phyloP scores from a whole-genome alignment of 2,797 vertebrate genomes.

The Chaunax sp. region DNA sequence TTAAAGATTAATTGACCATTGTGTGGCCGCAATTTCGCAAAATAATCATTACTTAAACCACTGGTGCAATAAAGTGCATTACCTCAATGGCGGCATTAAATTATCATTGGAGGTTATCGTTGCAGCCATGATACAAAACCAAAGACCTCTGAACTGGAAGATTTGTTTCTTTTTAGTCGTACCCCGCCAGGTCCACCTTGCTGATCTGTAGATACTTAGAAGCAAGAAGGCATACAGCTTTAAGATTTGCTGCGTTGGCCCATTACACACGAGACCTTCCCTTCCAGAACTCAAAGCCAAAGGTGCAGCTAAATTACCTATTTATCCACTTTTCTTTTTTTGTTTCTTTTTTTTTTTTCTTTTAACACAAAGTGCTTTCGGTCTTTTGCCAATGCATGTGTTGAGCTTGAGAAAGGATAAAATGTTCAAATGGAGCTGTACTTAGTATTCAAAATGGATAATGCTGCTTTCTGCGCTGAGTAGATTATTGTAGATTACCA shows the following conservation, averaged over 20 bases:
- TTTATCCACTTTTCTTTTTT: slow-evolving; percentile 69
- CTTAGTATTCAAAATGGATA: slow-evolving; percentile 69
- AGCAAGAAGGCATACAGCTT: slow-evolving; percentile 41
- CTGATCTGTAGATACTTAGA: slow-evolving; percentile 51
- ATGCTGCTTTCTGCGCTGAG: slow-evolving; percentile 63
- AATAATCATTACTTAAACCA: slow-evolving; percentile 86
- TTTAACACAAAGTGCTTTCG: slow-evolving; percentile 59
- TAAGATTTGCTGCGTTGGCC: slow-evolving; percentile 55
- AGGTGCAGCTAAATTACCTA: slow-evolving; percentile 68
- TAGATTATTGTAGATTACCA: slow-evolving; percentile 75
- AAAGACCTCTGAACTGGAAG: slow-evolving; percentile 72
- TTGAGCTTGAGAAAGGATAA: slow-evolving; percentile 61
- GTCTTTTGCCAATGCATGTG: slow-evolving; percentile 43
- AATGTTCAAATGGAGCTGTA: slow-evolving; percentile 63
- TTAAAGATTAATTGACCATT: slow-evolving; percentile 86
- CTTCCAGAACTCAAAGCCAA: slow-evolving; percentile 42
- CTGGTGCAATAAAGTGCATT: slow-evolving; percentile 79
- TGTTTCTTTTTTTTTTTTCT: slow-evolving; percentile 52
- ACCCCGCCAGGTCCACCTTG: slow-evolving; percentile 18
- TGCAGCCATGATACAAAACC: slow-evolving; percentile 65
- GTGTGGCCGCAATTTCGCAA: slow-evolving; percentile 83
- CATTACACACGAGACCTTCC: slow-evolving; percentile 52
- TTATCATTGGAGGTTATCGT: slow-evolving; percentile 75
- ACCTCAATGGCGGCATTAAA: slow-evolving; percentile 78
- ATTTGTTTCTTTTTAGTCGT: slow-evolving; percentile 53